These are phyloP conservation scores for Amphimallon solstitiale DNA, from an alignment of 2,888 invertebrate genomes.

Conservation along the genomic window DNA sequence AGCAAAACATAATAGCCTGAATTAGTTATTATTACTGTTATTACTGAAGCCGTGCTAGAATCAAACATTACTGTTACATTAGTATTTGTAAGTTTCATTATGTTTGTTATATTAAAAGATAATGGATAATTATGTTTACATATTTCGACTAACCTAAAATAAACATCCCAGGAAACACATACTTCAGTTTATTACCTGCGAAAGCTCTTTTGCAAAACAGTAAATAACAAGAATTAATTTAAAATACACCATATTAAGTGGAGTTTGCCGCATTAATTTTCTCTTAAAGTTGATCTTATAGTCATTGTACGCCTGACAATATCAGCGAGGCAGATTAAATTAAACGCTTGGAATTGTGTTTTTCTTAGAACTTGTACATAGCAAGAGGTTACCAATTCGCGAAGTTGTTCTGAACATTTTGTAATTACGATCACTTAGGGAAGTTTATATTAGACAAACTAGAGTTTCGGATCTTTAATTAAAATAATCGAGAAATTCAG, in stretches of 20 bases:
- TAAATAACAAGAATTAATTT: too few species aligned
- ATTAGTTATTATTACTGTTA: too few species aligned
- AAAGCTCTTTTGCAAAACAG: too few species aligned
- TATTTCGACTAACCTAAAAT: too few species aligned
- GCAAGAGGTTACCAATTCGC: constrained; percentile 17
- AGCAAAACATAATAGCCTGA: too few species aligned
- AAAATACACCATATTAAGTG: constrained; percentile 1
- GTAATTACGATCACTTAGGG: constrained; percentile 20
- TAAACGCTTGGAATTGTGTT: constrained; percentile 18
- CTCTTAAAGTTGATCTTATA: constrained; percentile 2
- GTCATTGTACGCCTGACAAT: constrained; percentile 20
- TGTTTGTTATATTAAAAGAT: too few species aligned
- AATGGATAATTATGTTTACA: too few species aligned
- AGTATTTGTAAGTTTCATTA: too few species aligned
- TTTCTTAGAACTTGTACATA: background rate
- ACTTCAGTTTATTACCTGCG: too few species aligned
- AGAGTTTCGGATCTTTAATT: constrained; percentile 25
- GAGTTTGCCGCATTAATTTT: background rate
- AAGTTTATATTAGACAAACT: constrained; percentile 22
- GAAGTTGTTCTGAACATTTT: constrained; percentile 7
- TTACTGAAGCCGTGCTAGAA: too few species aligned
- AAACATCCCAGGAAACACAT: too few species aligned
- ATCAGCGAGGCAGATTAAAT: constrained; percentile 22
- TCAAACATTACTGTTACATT: too few species aligned
- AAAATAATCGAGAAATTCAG: constrained; percentile 24